Evolutionary conservation across 2,888 invertebrate species (phyloP).

Genomic region (Aleiodes alternator): DNA sequence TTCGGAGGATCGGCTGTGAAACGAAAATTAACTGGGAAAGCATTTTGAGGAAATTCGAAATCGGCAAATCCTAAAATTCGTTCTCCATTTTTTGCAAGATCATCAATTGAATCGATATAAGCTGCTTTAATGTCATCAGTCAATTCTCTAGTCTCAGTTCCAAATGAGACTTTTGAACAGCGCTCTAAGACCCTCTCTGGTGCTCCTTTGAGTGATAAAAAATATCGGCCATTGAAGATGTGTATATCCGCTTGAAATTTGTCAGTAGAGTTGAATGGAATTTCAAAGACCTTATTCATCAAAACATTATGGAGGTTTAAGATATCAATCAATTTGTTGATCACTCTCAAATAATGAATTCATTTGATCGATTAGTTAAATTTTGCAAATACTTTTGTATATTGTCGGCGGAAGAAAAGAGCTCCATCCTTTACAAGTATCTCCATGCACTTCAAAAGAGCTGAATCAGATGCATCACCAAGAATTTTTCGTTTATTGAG

Average conservation of each 20-base stretch:
- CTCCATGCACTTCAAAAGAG: constrained; percentile 83
- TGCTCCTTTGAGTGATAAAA: constrained; percentile 87
- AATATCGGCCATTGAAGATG: constrained; percentile 77
- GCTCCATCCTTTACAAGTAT: constrained; percentile 77
- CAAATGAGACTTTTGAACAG: constrained; percentile 78
- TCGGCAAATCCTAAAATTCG: constrained; percentile 79
- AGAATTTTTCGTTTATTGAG: constrained; percentile 78
- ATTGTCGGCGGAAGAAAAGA: constrained; percentile 75
- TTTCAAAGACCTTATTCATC: constrained; percentile 74
- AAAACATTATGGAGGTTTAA: too few relatives aligned
- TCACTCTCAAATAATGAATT: not conserved
- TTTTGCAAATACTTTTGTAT: constrained; percentile 76
- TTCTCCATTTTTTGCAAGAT: constrained; percentile 66
- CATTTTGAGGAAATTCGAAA: constrained; percentile 75
- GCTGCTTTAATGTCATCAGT: constrained; percentile 76
- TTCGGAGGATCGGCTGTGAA: constrained; percentile 77
- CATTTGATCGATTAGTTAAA: constrained; percentile 7
- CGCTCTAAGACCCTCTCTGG: constrained; percentile 84
- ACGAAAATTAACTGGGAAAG: constrained; percentile 75
- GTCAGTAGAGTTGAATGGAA: constrained; percentile 84
- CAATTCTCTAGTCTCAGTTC: constrained; percentile 77
- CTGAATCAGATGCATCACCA: constrained; percentile 85
- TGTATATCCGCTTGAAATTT: constrained; percentile 86
- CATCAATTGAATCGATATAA: constrained; percentile 64
- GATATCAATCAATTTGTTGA: not conserved